Base-by-base conservation (phyloP, 2,888 invertebrate species). In the Meiosimyza decipiens region DNA sequence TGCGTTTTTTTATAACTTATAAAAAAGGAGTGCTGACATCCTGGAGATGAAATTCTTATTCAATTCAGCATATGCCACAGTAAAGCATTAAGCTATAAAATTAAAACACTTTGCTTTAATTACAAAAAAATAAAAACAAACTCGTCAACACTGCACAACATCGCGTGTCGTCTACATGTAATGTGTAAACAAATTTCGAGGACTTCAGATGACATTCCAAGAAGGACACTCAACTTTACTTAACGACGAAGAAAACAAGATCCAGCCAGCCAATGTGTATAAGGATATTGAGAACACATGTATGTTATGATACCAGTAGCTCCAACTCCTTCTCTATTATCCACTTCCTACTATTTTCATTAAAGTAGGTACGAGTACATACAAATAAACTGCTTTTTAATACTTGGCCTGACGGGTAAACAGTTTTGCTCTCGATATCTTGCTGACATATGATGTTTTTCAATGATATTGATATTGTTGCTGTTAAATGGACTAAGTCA, bases 141-240 rank as follows among this genome's bases (percentile, higher is more conserved):
- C 40, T 40, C 40, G 40, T 9, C 40, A 40, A 40, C 40, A 40
- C 40, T 40, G 40, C 40, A 40, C 40, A 9, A 2, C 40, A 40
- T 40, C 40, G 40, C 52, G 15, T 67, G 54, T 22, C 65, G 22
- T 71, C 52, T 13, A 7, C 22, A 1, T 54, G 40, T n/a, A 40
- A 63, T 65, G 73, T 49, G 73, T 67, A 73, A 73, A 73, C 71
- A 66, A 64, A 68, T 68, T 28, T 73, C 55, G 57, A 71, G 73
- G 51, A 63, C 71, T 74, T 64, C 47, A 13, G 68, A 74, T 54
- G 66, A 60, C 66, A 73, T 71, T 68, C 59, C 71, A 67, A 22
- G 54, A 50, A 71, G 68, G 63, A 55, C 73, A 71, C 66, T 75
- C 66, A 73, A 69, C 62, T 71, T 13, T n/a, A 64, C 12, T 12